Conservation (phyloP, 2,797 vertebrate genomes). For the Lepilemur septentrionalis region DNA sequence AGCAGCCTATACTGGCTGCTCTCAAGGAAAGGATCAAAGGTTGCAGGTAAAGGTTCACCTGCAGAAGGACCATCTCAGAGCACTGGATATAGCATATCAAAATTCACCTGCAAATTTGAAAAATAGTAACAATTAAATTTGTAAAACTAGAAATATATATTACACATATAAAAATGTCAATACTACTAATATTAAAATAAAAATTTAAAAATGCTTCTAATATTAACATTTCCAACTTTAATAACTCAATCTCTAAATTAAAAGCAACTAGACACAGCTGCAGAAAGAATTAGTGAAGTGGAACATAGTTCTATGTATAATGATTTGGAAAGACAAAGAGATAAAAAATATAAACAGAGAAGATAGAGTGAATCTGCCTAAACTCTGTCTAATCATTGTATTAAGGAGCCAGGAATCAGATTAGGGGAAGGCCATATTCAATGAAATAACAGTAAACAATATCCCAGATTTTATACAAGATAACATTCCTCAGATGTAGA, state of each 20-base stretch:
- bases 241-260: background rate
- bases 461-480: background rate
- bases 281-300: background rate
- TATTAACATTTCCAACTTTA: background rate
- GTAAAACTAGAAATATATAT: background rate
- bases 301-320: background rate
- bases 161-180: background rate
- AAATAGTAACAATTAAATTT: background rate
- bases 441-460: background rate
- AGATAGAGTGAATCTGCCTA: background rate
- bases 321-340: background rate
- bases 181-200: background rate
- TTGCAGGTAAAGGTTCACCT: no score
- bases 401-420: background rate
- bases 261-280: background rate
- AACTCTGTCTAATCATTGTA: background rate
- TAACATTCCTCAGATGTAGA: background rate
- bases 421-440: background rate
- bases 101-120: background rate
- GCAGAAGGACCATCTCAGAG: no score
- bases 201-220: background rate
- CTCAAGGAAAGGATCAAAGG: no score
- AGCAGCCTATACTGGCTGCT: no score
- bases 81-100: background rate
- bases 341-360: background rate